phyloP scores from a whole-genome alignment of 2,113 vertebrate genomes.

The Callocephalon fimbriatum region DNA sequence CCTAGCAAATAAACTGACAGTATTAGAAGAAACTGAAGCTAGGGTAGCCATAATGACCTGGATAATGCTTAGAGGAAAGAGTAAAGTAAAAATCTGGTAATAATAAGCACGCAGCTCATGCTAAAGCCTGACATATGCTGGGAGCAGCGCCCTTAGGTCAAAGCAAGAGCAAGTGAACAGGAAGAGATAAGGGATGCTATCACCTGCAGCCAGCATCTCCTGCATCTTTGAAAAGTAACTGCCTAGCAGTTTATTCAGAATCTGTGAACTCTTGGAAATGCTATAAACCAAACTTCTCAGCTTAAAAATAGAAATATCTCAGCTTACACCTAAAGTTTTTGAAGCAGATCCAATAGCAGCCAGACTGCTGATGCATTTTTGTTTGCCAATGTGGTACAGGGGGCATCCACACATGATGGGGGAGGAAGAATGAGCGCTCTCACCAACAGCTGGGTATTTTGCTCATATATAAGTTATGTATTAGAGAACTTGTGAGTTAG shows the following conservation, averaged over 20 bases:
- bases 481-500: background rate
- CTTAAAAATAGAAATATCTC: background rate
- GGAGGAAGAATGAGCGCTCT: background rate
- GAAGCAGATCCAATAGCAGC: background rate
- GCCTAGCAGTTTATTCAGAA: background rate
- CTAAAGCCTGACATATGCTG: background rate
- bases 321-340: background rate
- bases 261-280: accelerated
- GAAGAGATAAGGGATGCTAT: background rate
- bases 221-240: background rate
- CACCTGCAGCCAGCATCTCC: background rate
- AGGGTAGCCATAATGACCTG: background rate
- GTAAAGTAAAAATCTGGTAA: background rate
- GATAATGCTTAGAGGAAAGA: background rate
- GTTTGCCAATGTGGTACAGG: background rate
- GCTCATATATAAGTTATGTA: accelerated
- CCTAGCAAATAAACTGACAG: background rate
- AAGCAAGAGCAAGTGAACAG: background rate
- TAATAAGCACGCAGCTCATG: background rate
- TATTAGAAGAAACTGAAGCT: background rate
- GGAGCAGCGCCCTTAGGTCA: background rate
- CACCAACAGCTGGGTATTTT: background rate
- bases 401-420: accelerated
- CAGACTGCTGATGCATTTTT: background rate
- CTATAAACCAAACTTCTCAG: background rate